Evolutionary conservation across 2,888 invertebrate species (phyloP), one percentile per base, ranked within the genome.

Genomic region (Nesidiocoris tenuis): DNA sequence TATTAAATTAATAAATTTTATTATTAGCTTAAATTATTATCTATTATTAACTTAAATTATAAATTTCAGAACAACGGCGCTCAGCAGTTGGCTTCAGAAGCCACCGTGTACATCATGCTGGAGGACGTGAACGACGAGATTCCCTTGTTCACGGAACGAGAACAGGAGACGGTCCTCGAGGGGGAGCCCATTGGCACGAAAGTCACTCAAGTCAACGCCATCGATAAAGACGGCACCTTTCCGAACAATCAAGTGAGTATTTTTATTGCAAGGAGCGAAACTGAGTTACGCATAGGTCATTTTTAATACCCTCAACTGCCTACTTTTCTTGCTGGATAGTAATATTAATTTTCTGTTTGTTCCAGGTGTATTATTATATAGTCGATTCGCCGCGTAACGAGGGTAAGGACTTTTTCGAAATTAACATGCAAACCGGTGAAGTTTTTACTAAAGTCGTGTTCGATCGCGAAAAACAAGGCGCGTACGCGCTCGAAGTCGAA

Each of bases 121-220:
- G 94, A 95, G 85, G 97, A 98, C 84, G 96, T 96, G 76, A 98
- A 98, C 86, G 98, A 98, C 84, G 97, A 98, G 86, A 95, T 95
- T 82, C 97, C 98, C 22, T 87, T 95, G 80, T 97, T 98, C 85
- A 95, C 95, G 77, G 95, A 96, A 85, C 89, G 97, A 79, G 95
- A 95, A 84, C 96, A 96, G 84, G 96, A 96, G 86, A 96, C 95
- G 2, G 96, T 96, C 76, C 87, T 95, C 80, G 96, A 96, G 85
- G 96, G 97, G 77, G 96, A 96, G 84, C 95, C 95, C 57, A 91
- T 96, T 81, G 96, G 96, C 79, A 96, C 95, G 79, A 94, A 94
- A 87, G 96, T 96, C 81, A 96, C 95, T 55, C 94, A 95, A 87
- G 95, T 96, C 83, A 95, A 96, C 85, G 96, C 96, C 75, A 95